Conservation (phyloP, 2,888 invertebrate genomes). For the Myathropa florea region DNA sequence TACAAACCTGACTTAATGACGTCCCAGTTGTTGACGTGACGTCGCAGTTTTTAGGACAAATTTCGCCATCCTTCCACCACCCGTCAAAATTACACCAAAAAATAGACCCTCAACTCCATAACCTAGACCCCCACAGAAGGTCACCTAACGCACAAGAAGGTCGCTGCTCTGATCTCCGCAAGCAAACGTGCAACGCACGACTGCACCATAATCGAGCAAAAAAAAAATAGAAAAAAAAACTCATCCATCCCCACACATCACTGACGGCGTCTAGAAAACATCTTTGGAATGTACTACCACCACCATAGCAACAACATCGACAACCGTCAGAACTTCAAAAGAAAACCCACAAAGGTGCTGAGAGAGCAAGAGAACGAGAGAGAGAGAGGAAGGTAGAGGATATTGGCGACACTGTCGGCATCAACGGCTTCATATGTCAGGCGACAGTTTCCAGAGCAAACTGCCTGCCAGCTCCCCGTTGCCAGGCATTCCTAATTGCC, state of each 20-base stretch:
- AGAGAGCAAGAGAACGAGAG: neutral
- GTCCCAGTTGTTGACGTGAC: too few relatives aligned
- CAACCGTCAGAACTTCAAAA: neutral
- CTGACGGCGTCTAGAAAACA: conserved; percentile 17
- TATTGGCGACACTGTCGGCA: neutral
- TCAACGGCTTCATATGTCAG: conserved; percentile 31
- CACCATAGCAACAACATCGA: neutral
- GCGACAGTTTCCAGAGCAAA: conserved; percentile 56
- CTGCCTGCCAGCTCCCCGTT: conserved; percentile 12
- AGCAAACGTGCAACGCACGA: conserved; percentile 26
- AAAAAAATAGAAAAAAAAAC: neutral
- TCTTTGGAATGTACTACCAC: conserved; percentile 19
- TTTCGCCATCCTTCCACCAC: too few relatives aligned
- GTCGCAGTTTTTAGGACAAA: too few relatives aligned
- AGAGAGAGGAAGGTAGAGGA: neutral
- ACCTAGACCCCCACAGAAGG: conserved; percentile 30
- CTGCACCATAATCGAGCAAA: conserved; percentile 12
- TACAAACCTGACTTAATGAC: too few relatives aligned
- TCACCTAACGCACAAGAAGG: conserved; percentile 56
- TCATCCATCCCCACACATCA: neutral
- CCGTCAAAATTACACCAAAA: too few relatives aligned
- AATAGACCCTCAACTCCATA: neutral
- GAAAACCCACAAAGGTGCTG: neutral
- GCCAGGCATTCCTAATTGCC: conserved; percentile 50
- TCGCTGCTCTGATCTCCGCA: conserved; percentile 50